Evolutionary conservation across 2,888 invertebrate genomes (phyloP), one percentile per base, ranked within the genome.

Genomic region (Athalia rosae): DNA sequence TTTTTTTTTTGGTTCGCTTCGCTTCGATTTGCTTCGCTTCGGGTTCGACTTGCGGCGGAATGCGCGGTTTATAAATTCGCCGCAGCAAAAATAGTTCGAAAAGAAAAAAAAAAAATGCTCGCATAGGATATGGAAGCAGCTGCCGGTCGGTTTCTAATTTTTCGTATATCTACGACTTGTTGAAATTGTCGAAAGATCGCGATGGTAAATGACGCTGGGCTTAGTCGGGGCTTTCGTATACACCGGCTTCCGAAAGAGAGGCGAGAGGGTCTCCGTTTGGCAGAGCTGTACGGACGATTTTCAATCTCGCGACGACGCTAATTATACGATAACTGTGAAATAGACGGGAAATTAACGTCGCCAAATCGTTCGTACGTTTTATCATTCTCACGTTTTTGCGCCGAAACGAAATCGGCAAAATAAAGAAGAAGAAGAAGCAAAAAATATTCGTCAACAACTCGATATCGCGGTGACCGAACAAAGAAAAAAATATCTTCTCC

Each of bases 111-210:
- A 58, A 58, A 71, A 71, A 56, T 28, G 71, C 58, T 58, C 50
- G 45, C 45, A 58, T 56, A 13, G 45, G 58, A 6, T 67, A n/a
- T 53, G 6, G 53, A 15, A 67, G 50, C 67, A 67, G 67, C 67
- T 67, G 67, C 45, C 67, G 53, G 50, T 41, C 67, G 53, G 50
- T 67, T 67, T 67, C 67, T 67, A 50, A 67, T 50, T 50, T 67
- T 28, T 67, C 9, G 53, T 48, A 50, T 66, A 50, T 66, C 45
- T 58, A 28, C 47, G 7, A n/a, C 47, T n/a, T n/a, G 13, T 47
- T 64, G 48, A 15, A 66, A 66, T 66, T 11, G 50, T 28, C 3
- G 11, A 4, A 50, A 67, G 67, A 28, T 67, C 67, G 48, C 67
- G 41, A 28, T 28, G 28, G 28, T 28, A 2, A 28, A 28, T 28